phyloP scores from a whole-genome alignment of 2,113 vertebrate genomes.

The Entomyzon cyanotis region DNA sequence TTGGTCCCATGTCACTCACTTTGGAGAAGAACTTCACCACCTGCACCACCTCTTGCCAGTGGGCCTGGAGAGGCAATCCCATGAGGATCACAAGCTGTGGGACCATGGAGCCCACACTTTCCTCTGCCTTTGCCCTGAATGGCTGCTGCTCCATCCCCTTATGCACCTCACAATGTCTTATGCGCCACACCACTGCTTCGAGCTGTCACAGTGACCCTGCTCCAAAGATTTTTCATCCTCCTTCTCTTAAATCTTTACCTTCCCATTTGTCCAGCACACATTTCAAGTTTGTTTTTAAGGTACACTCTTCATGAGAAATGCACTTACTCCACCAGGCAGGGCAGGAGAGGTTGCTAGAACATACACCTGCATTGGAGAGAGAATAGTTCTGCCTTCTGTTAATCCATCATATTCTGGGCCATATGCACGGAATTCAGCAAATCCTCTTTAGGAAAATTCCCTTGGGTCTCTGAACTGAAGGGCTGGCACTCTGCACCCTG shows the following conservation, averaged over 20 bases:
- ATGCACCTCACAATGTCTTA: neutral
- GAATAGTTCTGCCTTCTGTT: neutral
- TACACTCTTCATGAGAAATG: neutral
- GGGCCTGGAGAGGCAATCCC: neutral
- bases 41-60: neutral
- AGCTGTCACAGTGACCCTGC: neutral
- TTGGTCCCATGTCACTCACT: neutral
- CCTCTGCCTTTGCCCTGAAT: neutral
- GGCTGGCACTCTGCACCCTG: neutral
- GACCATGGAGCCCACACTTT: neutral
- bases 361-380: neutral
- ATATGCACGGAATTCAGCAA: neutral
- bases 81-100: neutral
- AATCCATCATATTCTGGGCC: neutral
- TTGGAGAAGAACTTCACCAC: neutral
- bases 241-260: neutral
- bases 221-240: neutral
- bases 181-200: accelerated
- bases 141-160: accelerated
- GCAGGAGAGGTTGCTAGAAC: neutral
- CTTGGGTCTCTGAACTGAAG: neutral
- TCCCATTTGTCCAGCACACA: neutral
- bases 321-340: neutral
- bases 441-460: neutral
- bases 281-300: neutral